A percentile compares a stretch with the other conserved stretches of the same genome.
Evolutionary conservation across 35 echinoderm and acorn worm genomes (phyloP).

Genomic region (Diadema setosum): DNA sequence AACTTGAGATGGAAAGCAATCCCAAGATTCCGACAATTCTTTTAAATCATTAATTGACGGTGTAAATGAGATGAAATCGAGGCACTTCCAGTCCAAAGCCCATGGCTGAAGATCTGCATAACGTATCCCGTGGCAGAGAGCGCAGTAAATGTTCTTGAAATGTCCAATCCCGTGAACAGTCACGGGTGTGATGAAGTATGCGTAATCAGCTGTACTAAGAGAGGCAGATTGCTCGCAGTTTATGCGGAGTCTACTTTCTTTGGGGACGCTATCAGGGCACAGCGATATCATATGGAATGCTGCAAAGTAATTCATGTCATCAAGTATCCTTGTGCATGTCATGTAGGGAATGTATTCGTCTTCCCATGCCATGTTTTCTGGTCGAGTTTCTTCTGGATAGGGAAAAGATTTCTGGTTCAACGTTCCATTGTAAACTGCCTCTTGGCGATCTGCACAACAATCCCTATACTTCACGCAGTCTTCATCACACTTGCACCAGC

Average conservation of each 20-base stretch:
- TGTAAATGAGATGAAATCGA: neutral
- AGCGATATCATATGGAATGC: neutral
- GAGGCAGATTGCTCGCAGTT: neutral
- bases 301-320: too few species aligned
- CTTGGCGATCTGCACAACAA: neutral
- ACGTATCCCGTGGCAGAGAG: conserved; percentile 8
- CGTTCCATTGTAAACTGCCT: neutral
- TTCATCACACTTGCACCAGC: neutral
- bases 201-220: neutral
- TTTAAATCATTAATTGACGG: neutral
- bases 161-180: neutral
- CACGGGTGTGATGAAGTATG: neutral
- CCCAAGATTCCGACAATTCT: too few species aligned
- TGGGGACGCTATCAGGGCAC: neutral
- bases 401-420: neutral
- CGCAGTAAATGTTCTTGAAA: conserved; percentile 44
- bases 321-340: neutral
- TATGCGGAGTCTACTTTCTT: neutral
- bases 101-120: neutral
- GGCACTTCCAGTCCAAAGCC: neutral
- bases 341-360: neutral
- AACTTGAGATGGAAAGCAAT: neutral
- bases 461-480: neutral
- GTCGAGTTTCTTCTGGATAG: neutral
- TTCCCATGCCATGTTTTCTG: neutral